Evolutionary conservation across 37 sponge, comb jelly and placozoan genomes (phyloP).

Genomic region (Chondrilla cf. caribensis): DNA sequence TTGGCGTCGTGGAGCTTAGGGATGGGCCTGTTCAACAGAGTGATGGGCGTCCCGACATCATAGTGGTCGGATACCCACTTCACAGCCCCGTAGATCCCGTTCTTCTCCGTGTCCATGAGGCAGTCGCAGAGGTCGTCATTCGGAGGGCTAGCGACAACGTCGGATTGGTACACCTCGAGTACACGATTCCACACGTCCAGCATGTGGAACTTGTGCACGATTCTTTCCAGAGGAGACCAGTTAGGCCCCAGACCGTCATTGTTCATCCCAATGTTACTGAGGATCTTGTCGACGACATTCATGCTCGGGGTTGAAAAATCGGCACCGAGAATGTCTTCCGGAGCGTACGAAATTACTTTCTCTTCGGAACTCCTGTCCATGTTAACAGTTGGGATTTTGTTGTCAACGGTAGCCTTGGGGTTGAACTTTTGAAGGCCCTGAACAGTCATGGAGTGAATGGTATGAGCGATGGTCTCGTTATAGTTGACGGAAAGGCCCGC

Average conservation of each 20-base stretch:
- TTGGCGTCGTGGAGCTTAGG: constrained; percentile 66
- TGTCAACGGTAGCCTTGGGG: constrained; percentile 45
- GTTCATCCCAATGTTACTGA: constrained; percentile 52
- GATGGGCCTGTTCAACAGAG: constrained; percentile 77
- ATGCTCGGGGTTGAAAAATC: constrained; percentile 56
- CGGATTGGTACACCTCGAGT: constrained; percentile 26
- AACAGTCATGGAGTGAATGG: constrained; percentile 79
- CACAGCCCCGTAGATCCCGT: constrained; percentile 64
- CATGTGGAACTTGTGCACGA: constrained; percentile 77
- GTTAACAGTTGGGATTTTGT: constrained; percentile 70
- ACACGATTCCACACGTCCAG: constrained; percentile 59
- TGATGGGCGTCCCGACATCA: constrained; percentile 76
- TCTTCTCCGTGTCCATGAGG: constrained; percentile 44
- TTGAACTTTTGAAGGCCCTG: constrained; percentile 66
- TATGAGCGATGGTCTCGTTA: constrained; percentile 78
- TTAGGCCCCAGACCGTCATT: constrained; percentile 67
- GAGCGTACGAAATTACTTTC: constrained; percentile 69
- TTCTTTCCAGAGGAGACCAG: constrained; percentile 78
- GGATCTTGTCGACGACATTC: constrained; percentile 72
- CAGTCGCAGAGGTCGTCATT: constrained; percentile 49
- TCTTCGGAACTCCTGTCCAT: constrained; percentile 42
- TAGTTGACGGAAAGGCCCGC: constrained; percentile 60
- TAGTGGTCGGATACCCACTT: constrained; percentile 74
- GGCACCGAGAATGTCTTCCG: constrained; percentile 34
- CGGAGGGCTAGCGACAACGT: constrained; percentile 36